Base-by-base conservation (phyloP, 2,113 vertebrate species). In the Nicator chloris region DNA sequence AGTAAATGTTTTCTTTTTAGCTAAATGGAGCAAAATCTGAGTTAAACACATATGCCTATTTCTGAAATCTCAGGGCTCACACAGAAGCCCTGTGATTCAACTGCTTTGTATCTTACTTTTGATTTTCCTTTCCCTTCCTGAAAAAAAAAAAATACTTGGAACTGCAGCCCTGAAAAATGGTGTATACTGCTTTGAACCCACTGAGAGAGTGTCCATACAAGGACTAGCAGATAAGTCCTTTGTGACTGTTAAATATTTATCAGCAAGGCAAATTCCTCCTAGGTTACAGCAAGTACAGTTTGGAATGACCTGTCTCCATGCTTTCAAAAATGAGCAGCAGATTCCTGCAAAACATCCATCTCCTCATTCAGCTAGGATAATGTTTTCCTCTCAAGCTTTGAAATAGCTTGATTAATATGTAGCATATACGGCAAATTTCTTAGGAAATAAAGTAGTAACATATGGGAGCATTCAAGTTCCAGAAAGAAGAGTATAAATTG, bases 181-280 rank as follows among this genome's bases (percentile, higher is more conserved):
- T 28, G 3, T 91, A 69, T 79, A 69, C 35, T 88, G 45, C 86
- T 93, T 59, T 63, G 54, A 83, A 83, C 35, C 64, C 64, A 31
- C 72, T 93, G 78, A 91, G 93, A 93, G 75, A 12, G 81, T 75
- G 78, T 88, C 84, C 83, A 50, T 81, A 95, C 85, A 94, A 91
- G 92, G 72, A 77, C 77, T 92, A 27, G 13, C 64, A 76, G 66
- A 91, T 72, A 82, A 88, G 66, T 82, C 78, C 72, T 94, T 88
- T 8, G 0, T 89, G 87, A 56, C 84, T 82, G 53, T 85, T 91
- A 92, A 95, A 94, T 97, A 92, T 97, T 96, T 96, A 97, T 90
- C 89, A 94, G 76, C 51, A 76, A 91, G 79, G 76, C 75, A 80
- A 88, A 92, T 93, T 90, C 88, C 75, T 93, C 80, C 71, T 88